phyloP scores from a whole-genome alignment of 2,113 vertebrate genomes.

The Amblyopsis rosae region DNA sequence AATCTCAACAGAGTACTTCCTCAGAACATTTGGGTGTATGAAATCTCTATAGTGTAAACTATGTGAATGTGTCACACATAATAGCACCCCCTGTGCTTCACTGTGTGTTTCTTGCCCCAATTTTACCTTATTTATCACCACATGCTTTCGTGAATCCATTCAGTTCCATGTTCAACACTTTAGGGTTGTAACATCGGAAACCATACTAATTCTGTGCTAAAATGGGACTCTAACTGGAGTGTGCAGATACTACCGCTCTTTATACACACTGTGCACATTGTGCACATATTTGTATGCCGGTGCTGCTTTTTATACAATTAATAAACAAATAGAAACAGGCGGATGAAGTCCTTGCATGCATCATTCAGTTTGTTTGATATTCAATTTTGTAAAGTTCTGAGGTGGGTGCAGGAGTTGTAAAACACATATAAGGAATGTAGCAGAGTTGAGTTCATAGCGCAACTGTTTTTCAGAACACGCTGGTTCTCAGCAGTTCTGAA shows the following conservation, averaged over 20 bases:
- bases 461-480: conserved; percentile 9
- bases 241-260: background rate
- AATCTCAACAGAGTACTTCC: conserved; percentile 26
- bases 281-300: conserved; percentile 23
- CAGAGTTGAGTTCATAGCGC: background rate
- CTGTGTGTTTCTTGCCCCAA: conserved; percentile 25
- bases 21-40: conserved; percentile 25
- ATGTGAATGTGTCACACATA: conserved; percentile 32
- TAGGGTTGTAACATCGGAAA: conserved; percentile 6
- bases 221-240: conserved; percentile 30
- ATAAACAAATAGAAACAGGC: no score
- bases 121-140: conserved; percentile 19
- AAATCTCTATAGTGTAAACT: conserved; percentile 32
- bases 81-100: conserved; percentile 16
- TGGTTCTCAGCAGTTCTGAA: conserved; percentile 27
- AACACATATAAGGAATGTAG: conserved; percentile 23
- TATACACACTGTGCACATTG: background rate
- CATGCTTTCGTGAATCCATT: conserved; percentile 24
- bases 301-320: conserved; percentile 23
- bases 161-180: conserved; percentile 21
- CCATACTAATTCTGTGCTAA: conserved; percentile 13
- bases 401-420: conserved; percentile 6
- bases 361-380: conserved; percentile 22
- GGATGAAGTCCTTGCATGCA: conserved; percentile 9
- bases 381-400: conserved; percentile 21